Conservation (phyloP, 2,888 invertebrate species). For the Ectemnius continuus region DNA sequence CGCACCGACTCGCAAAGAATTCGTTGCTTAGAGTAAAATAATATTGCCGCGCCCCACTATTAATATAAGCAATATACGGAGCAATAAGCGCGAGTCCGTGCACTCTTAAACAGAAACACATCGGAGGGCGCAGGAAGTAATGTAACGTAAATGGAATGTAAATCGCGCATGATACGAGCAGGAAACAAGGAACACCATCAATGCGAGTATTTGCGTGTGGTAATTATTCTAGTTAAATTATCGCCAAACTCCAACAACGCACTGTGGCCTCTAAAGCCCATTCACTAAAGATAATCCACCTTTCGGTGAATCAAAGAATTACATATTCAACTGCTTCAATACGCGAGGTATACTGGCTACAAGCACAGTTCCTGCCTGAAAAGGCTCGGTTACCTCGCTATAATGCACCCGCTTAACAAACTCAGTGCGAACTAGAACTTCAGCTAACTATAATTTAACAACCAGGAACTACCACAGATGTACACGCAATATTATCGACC, state of each 20-base stretch:
- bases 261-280: too few species aligned
- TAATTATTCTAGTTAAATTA: conserved; percentile 9
- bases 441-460: conserved; percentile 25
- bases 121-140: not conserved
- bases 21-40: conserved; percentile 20
- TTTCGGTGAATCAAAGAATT: too few species aligned
- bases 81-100: not conserved
- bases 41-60: conserved; percentile 27
- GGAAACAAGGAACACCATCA: conserved; percentile 24
- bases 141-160: conserved; percentile 32
- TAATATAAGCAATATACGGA: conserved; percentile 20
- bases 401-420: not conserved
- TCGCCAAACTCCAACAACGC: conserved; percentile 5
- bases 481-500: conserved; percentile 6
- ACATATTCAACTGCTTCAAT: too few species aligned
- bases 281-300: too few species aligned
- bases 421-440: not conserved
- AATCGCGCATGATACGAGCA: conserved; percentile 13
- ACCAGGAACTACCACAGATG: conserved; percentile 16
- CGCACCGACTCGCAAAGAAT: not conserved
- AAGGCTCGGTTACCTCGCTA: not conserved
- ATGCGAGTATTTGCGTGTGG: conserved; percentile 13
- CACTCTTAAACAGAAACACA: conserved; percentile 9
- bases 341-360: not conserved
- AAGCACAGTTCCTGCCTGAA: not conserved